Base-by-base conservation (phyloP, 2,113 vertebrate species). In the Forbesichthys papilliferus region DNA sequence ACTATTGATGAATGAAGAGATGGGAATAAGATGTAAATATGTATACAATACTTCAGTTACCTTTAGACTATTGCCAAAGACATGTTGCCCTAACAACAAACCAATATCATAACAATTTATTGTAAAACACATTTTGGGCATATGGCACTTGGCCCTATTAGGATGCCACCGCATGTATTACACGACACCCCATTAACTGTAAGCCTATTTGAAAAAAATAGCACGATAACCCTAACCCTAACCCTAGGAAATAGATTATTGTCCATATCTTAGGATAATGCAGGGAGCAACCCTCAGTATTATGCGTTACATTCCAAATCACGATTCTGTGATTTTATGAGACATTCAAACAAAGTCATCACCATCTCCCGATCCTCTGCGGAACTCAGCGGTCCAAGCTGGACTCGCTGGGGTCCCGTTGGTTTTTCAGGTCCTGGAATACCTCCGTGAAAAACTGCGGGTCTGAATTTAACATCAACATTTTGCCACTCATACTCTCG, bases 371-470 rank as follows among this genome's bases (percentile, higher is more conserved):
- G 27, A 16, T 9, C 11, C 20, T 42, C 1, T 14, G 61, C 67
- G 53, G 86, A 89, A 12, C 48, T 90, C 86, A 99, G 75, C 96
- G 95, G 84, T 99, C 96, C 92, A 97, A 86, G 86, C 92, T 95
- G 61, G 89, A 75, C 62, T 94, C 94, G 84, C 81, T 88, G 68
- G 73, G 81, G 58, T 96, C 95, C 48, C 95, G 94, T 69, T 99
- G 96, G 78, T 94, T 95, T 90, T 98, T 98, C 78, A 99, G 95
- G 87, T 99, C 96, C 85, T 97, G 96, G 85, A 99, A 97, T 82
- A 99, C 94, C 92, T 99, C 93, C 61, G 96, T 98, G 93, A 98
- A 99, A 92, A 96, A 98, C 80, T 96, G 96, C 61, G 96, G 96
- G 86, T 99, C 97, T 11, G 96, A 93, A 68, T 99, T 98, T 81